Evolutionary conservation across 2,888 invertebrate genomes (phyloP), one percentile per base, ranked within the genome.

Genomic region (Nomada flava): DNA sequence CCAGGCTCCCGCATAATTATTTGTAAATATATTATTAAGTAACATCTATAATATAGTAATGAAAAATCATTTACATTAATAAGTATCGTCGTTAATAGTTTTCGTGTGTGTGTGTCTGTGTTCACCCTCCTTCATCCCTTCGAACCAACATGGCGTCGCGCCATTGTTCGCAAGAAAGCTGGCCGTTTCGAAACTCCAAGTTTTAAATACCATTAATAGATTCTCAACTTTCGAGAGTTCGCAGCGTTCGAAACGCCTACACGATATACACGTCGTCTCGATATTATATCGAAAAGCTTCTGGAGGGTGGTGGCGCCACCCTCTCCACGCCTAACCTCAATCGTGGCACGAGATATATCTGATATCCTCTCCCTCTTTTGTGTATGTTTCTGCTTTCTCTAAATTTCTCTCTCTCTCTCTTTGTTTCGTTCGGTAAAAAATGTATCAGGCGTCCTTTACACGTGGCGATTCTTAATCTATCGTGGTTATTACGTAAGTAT

Each of bases 21-120:
- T 92, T 92, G 92, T 92, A 92, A 92, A 92, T 92, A 92, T 92
- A 92, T 92, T 92, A 92, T 91, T 90, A 89, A 91, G 90, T 92
- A 92, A 92, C 92, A 92, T 91, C 92, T 92, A 92, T 92, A 91
- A 92, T 92, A 91, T 92, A 92, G 91, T 92, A 91, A 92, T 92
- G 92, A 92, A 92, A 92, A 92, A 92, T 91, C 91, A 92, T 92
- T 89, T 89, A 91, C 91, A 92, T 90, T 91, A 91, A 90, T 92
- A 89, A 87, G 89, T 91, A 89, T 91, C 89, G 88, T 90, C 87
- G 87, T 91, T 91, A 91, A 90, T 92, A 91, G 65, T 73, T 73
- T 36, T 2, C 60, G 60, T 26, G 23, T 44, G 26, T 44, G n/a
- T 63, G 42, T 26, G 65, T 52, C 26, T 53, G 5, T 23, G 13